A percentile compares a stretch with the other conserved stretches of the same genome.
phyloP scores from a whole-genome alignment of 2,113 vertebrate species.

The Varanus komodoensis region DNA sequence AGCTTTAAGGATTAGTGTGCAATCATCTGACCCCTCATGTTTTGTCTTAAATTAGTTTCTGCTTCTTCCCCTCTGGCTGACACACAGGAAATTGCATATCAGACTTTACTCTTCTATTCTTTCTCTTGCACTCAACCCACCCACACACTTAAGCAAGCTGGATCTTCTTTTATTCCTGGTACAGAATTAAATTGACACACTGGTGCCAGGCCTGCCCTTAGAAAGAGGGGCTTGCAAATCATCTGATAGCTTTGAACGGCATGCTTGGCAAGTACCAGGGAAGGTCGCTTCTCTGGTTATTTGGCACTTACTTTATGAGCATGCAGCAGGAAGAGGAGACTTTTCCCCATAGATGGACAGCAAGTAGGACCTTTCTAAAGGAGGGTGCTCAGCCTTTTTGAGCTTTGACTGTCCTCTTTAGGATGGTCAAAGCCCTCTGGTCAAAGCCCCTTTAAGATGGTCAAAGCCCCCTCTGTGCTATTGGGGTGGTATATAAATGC shows the following conservation, averaged over 20 bases:
- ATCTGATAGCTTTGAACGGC: not conserved
- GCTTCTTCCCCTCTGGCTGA: slow-evolving; percentile 41
- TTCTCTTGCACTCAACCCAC: not conserved
- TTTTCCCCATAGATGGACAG: not conserved
- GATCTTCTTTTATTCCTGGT: slow-evolving; percentile 40
- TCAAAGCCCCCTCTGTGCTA: no score
- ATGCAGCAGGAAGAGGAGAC: not conserved
- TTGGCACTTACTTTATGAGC: no score
- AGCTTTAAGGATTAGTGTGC: slow-evolving; percentile 43
- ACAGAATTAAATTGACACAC: slow-evolving; percentile 32
- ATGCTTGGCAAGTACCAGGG: not conserved
- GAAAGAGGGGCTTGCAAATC: not conserved
- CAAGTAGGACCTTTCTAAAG: not conserved
- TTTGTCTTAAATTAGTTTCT: slow-evolving; percentile 43
- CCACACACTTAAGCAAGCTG: not conserved
- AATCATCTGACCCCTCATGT: slow-evolving; percentile 42
- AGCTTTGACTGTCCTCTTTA: no score
- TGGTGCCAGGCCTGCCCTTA: not conserved
- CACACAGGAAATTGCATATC: slow-evolving; percentile 23
- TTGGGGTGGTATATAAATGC: no score
- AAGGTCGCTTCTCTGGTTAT: not conserved
- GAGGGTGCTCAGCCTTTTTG: not conserved
- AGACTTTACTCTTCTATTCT: slow-evolving; percentile 28
- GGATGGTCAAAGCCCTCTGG: no score
- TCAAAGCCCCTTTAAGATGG: no score